Base-by-base conservation (phyloP, 35 echinoderm and acorn worm genomes). In the Apostichopus parvimensis region DNA sequence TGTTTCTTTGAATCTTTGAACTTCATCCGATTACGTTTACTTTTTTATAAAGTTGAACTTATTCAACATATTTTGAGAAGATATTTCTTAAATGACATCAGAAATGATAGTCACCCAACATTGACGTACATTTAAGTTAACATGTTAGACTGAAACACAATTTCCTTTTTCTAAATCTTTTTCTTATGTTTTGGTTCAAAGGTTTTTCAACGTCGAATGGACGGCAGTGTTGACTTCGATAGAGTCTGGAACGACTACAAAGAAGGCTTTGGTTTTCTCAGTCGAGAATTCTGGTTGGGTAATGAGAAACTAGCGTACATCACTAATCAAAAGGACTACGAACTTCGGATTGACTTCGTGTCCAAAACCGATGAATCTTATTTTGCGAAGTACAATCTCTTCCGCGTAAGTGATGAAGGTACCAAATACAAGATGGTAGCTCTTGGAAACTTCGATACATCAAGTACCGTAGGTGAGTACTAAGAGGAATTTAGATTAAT, bases 201-300 rank as follows among this genome's bases (percentile, higher is more conserved):
- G 71, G 17, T 73, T 17, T n/a, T 73, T 14, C 71, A 73, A 18
- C 17, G 17, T 22, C 71, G 71, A 73, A 17, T 73, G 71, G 71
- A 73, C 71, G 71, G 71, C n/a, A n/a, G 71, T 73, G 71, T n/a
- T 22, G 71, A 73, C 11, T 73, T 73, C 20, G n/a, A 73, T n/a
- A 7, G 71, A 17, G 71, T 17, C 15, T 73, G 17, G 71, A 22
- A 73, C 15, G 71, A 60, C 11, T 60, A 60, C 58, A 60, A 60
- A 7, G 58, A 60, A 60, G 58, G 58, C 58, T 60, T 60, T 1
- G 58, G 28, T 34, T 34, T 34, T 34, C 28, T 34, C 28, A 73
- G n/a, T 18, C 71, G 15, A 7, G 20, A 73, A 6, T n/a, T 73
- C n/a, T 73, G 71, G 15, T 17, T n/a, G 70, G 70, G 70, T 15